Evolutionary conservation across 2,113 vertebrate genomes (phyloP).

Genomic region (Anguilla japonica): DNA sequence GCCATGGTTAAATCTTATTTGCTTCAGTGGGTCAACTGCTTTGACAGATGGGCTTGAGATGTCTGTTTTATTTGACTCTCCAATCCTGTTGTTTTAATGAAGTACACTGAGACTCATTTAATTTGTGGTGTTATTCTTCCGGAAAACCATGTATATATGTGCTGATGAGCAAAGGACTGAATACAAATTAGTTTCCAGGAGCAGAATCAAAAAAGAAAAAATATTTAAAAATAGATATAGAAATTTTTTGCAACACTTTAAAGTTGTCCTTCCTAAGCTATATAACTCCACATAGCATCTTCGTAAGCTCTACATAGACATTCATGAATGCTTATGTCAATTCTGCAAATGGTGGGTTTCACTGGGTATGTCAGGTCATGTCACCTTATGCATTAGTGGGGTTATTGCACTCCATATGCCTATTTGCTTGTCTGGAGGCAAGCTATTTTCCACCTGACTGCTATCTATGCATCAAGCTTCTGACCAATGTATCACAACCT

Average conservation of each 20-base stretch:
- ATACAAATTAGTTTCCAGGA: no score
- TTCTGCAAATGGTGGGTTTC: no score
- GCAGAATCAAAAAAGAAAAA: no score
- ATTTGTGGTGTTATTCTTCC: constrained; percentile 42
- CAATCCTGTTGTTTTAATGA: constrained; percentile 51
- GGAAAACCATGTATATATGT: constrained; percentile 33
- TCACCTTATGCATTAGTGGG: background rate
- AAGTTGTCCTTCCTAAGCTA: no score
- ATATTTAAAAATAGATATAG: background rate
- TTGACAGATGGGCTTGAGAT: constrained; percentile 49
- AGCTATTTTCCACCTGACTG: background rate
- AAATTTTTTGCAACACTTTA: background rate
- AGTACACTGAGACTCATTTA: constrained; percentile 44
- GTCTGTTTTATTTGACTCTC: constrained; percentile 34
- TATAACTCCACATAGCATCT: no score
- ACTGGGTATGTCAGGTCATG: no score
- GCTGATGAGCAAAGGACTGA: no score
- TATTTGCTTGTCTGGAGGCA: background rate
- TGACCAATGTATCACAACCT: background rate
- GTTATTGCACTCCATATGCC: background rate
- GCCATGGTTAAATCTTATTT: background rate
- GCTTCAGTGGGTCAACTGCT: constrained; percentile 40
- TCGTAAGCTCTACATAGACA: no score
- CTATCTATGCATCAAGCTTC: background rate
- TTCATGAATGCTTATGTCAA: no score